Evolutionary conservation across 2,113 vertebrate species (phyloP), one percentile per base, ranked within the genome.

Genomic region (Henicopernis longicauda): DNA sequence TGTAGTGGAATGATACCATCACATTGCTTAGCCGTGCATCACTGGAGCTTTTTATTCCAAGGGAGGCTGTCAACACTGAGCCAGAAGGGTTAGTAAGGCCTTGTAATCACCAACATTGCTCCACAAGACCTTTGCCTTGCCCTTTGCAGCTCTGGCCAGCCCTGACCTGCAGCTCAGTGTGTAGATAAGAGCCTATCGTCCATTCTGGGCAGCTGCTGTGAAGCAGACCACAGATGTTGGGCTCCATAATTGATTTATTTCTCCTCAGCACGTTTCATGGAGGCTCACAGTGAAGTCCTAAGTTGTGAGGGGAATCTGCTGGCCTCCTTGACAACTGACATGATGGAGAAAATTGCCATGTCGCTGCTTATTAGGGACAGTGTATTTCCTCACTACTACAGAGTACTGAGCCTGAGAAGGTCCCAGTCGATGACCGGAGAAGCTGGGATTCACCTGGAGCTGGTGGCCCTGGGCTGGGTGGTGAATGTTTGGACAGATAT

Each of bases 281-380:
- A 94, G 38, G 82, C 74, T 80, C 61, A 22, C 55, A 77, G 90
- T 23, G 55, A 73, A 94, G 71, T 13, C 82, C 55, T 58, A 34
- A 54, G 26, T 44, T 40, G 73, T 7, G 5, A 62, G 50, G 26
- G 45, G 62, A 90, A 66, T 80, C 95, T 73, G 69, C 58, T 44
- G 96, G 47, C 44, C 78, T 44, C 31, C 5, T 65, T 97, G 97
- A 97, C 97, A 97, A 96, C 73, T 97, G 97, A 97, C 89, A 79
- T 97, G 95, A 97, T 97, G 97, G 96, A 93, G 95, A 96, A 97
- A 97, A 97, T 97, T 94, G 91, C 69, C 65, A 0, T 93, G 95
- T 93, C 96, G 52, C 63, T 44, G 9, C 79, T 42, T 79, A 95
- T 97, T 95, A 97, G 92, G 63, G 69, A 13, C 80, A 79, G 90